Conservation (phyloP, 2,113 vertebrate species). For the Elephas maximus region DNA sequence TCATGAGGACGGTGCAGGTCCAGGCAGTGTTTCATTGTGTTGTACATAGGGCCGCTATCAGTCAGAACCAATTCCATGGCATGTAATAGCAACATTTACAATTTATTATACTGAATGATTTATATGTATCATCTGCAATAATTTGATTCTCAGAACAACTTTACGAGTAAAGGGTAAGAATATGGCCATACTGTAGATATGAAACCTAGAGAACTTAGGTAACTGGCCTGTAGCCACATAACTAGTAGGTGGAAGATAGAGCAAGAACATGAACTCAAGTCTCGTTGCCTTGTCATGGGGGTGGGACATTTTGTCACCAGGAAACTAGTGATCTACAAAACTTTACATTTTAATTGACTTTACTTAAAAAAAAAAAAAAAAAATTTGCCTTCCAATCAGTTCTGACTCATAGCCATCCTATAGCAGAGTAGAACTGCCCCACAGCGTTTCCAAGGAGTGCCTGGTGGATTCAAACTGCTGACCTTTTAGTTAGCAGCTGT, state of each 20-base stretch:
- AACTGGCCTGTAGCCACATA: neutral
- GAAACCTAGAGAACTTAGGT: neutral
- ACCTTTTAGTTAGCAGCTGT: too few relatives aligned
- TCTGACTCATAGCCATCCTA: too few relatives aligned
- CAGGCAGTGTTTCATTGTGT: too few relatives aligned
- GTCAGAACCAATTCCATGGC: too few relatives aligned
- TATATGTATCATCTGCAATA: neutral
- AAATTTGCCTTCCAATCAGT: too few relatives aligned
- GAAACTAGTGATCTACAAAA: neutral
- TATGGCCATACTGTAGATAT: too few relatives aligned
- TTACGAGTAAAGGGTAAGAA: neutral
- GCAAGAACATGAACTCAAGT: fast-evolving
- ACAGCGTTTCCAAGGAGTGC: too few relatives aligned
- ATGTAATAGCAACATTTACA: neutral
- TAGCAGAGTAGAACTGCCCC: too few relatives aligned
- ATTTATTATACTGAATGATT: neutral
- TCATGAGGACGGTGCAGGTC: too few relatives aligned
- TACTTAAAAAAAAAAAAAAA: neutral
- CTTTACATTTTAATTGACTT: neutral
- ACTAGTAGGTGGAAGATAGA: neutral
- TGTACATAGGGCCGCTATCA: too few relatives aligned
- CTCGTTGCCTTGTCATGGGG: fast-evolving
- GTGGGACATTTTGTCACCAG: too few relatives aligned
- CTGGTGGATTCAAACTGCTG: too few relatives aligned
- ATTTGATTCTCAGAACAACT: neutral